These are phyloP conservation scores for Thaleichthys pacificus DNA, from an alignment of 2,797 vertebrate species.

Conservation along the genomic window DNA sequence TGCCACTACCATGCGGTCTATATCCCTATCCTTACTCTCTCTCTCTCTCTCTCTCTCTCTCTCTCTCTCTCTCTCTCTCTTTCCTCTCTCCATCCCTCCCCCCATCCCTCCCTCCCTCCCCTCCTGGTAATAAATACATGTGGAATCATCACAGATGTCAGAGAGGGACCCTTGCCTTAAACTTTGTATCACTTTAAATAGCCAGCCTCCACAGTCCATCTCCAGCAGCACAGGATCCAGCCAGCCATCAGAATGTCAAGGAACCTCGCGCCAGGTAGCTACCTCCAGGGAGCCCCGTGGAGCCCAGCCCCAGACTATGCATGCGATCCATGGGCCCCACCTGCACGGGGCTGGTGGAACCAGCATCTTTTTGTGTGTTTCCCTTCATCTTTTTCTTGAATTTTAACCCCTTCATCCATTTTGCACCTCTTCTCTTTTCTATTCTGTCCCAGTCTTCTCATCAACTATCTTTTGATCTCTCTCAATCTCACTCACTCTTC, in stretches of 20 bases:
- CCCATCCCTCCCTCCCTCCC: not conserved
- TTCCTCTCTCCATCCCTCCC: not conserved
- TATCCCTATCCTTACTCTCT: not conserved
- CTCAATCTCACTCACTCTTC: not conserved
- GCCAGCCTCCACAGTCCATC: constrained; percentile 5
- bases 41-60: not conserved
- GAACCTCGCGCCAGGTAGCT: constrained; percentile 48
- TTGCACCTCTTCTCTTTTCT: not conserved
- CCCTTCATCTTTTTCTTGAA: too few relatives aligned
- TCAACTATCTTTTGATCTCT: constrained; percentile 1
- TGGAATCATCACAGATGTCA: constrained; percentile 5
- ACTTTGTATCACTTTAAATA: constrained; percentile 43
- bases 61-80: not conserved
- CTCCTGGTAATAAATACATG: constrained; percentile 9
- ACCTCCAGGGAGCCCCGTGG: not conserved
- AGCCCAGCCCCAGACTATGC: not conserved
- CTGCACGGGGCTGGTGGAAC: too few relatives aligned
- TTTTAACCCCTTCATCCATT: too few relatives aligned
- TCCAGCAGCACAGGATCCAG: constrained; percentile 15
- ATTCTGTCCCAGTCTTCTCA: not conserved
- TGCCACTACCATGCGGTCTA: too few relatives aligned
- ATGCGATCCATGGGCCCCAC: not conserved
- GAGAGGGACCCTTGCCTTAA: constrained; percentile 13
- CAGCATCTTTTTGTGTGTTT: too few relatives aligned
- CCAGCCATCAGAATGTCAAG: constrained; percentile 38